Evolutionary conservation across 2,797 vertebrate genomes (phyloP).

Genomic region (Aplochiton taeniatus): DNA sequence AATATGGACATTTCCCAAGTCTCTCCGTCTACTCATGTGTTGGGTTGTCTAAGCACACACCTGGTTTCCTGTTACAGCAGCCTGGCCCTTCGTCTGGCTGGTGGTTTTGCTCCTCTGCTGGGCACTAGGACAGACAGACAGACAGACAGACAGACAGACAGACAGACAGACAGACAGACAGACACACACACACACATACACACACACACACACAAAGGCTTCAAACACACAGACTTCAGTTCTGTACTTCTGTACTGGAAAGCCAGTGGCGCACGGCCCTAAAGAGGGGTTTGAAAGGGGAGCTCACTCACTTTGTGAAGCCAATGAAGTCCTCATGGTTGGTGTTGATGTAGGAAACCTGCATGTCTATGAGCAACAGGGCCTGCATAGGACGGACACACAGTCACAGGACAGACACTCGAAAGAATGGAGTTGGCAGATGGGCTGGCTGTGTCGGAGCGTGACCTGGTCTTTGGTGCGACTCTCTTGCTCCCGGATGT

Average conservation of each 20-base stretch:
- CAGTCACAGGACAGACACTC: conserved; percentile 13
- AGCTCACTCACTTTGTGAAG: conserved; percentile 66
- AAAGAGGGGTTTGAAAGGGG: neutral
- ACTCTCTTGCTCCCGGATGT: conserved; percentile 86
- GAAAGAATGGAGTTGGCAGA: neutral
- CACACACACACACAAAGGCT: neutral
- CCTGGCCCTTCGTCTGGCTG: conserved; percentile 32
- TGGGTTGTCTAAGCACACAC: conserved; percentile 35
- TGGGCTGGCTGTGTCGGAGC: neutral
- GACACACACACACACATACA: neutral
- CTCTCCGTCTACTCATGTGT: neutral
- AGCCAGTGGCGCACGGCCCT: neutral
- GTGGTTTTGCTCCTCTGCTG: conserved; percentile 45
- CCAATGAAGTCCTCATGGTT: conserved; percentile 96
- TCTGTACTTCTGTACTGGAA: neutral
- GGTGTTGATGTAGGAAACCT: conserved; percentile 94
- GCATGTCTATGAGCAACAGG: conserved; percentile 87
- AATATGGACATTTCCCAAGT: neutral
- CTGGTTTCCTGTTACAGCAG: conserved; percentile 46
- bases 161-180: conserved; percentile 8
- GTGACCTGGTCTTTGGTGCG: conserved; percentile 90
- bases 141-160: conserved; percentile 19
- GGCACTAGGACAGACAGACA: conserved; percentile 31
- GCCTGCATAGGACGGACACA: conserved; percentile 70
- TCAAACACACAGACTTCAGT: too few relatives aligned